Base-by-base conservation (phyloP, 2,797 vertebrate species). In the Mormyrus proboscirostris region DNA sequence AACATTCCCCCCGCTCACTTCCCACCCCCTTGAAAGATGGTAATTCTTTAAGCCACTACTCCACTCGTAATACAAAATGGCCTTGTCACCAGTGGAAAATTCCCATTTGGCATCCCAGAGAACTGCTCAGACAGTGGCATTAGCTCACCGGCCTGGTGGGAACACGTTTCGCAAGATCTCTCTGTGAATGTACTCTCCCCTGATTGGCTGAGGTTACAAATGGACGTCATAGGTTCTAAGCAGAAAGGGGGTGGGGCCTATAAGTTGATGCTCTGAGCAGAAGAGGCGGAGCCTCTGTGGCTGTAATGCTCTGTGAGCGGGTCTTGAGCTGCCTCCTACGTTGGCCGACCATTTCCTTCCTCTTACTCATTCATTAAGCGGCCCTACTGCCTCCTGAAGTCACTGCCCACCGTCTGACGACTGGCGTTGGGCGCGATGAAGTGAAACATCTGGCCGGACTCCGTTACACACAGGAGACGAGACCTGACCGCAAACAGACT, bases 301-400 rank as follows among this genome's bases (percentile, higher is more conserved):
- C 38, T 19, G 73, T 9, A 79, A 41, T 44, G 33, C 16, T 8
- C 38, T 79, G 73, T 8, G 33, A n/a, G 14, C 2, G 73, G 38
- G 73, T n/a, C 73, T 14, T n/a, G 73, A 89, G 59, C n/a, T 88
- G 0, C 82, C 86, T 89, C 51, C 91, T 57, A 89, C 29, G 69
- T n/a, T 84, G 29, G 79, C 91, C 88, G 91, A 89, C 92, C 88
- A 91, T 92, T 93, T 94, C 92, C 91, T 94, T 92, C 89, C 91
- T 88, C 88, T 51, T 91, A 90, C 87, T 91, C 90, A 90, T 33
- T 90, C 83, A 88, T 88, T 51, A 90, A 91, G 62, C 38, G 51
- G 14, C 69, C 90, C 90, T 59, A 51, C n/a, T 41, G 29, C 9
- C 47, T 47, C 85, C 62, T 38, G 16, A 55, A 10, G 76, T 41